Percentiles rank a stretch among this genome's conserved stretches.
Conservation (phyloP, 2,797 vertebrate genomes). For the Phyllotis vaccarum region DNA sequence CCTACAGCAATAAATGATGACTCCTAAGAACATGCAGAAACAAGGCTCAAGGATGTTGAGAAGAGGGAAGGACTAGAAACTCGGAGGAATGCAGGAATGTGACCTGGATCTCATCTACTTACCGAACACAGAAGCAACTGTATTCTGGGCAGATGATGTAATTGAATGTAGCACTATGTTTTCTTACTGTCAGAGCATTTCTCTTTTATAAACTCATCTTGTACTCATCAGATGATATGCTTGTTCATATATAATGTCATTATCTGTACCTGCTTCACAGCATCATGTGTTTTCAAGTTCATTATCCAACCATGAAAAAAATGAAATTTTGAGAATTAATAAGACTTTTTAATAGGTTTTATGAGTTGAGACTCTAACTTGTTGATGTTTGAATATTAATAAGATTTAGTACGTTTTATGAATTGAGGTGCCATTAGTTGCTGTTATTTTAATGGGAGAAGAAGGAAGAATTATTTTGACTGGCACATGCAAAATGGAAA, state of each 20-base stretch:
- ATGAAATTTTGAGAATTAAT: constrained; percentile 45
- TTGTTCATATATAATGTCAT: constrained; percentile 64
- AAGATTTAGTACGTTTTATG: constrained; percentile 42
- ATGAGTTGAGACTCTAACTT: constrained; percentile 54
- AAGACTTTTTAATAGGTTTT: constrained; percentile 54
- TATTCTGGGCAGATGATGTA: constrained; percentile 79
- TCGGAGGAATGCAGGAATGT: constrained; percentile 88
- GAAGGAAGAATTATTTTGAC: background rate
- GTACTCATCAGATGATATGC: constrained; percentile 13
- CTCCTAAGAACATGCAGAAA: constrained; percentile 88
- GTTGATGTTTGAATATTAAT: background rate
- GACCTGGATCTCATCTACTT: constrained; percentile 86
- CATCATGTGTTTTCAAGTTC: constrained; percentile 62
- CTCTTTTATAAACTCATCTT: constrained; percentile 73
- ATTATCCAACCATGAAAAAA: constrained; percentile 38
- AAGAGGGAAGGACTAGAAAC: constrained; percentile 86
- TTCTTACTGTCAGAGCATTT: constrained; percentile 80
- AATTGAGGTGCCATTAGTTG: constrained; percentile 49
- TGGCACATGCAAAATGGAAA: constrained; percentile 54
- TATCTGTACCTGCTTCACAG: constrained; percentile 9
- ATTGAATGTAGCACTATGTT: constrained; percentile 78
- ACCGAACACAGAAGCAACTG: constrained; percentile 82
- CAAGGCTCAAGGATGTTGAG: constrained; percentile 87
- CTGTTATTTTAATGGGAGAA: constrained; percentile 42
- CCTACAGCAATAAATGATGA: constrained; percentile 86